Evolutionary conservation across 2,113 vertebrate genomes (phyloP).

Genomic region (Anguilla japonica): DNA sequence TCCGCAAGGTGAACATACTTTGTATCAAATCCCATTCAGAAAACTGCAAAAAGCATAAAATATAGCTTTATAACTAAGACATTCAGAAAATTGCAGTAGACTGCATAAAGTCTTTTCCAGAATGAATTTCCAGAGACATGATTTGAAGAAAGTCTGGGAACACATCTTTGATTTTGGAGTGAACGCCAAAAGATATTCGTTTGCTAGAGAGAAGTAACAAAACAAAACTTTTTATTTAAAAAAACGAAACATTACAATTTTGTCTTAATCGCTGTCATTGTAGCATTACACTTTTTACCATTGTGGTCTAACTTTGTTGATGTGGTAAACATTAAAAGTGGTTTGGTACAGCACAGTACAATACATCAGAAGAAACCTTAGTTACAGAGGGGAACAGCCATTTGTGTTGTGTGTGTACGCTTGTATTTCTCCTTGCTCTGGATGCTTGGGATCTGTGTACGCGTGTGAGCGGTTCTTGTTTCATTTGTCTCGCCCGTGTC

Average conservation of each 20-base stretch:
- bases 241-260: not conserved
- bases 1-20: too few relatives aligned
- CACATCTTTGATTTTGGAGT: too few relatives aligned
- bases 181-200: too few relatives aligned
- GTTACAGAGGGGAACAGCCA: not conserved
- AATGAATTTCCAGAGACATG: too few relatives aligned
- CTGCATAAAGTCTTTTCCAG: too few relatives aligned
- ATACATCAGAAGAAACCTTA: not conserved
- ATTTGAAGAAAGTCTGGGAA: too few relatives aligned
- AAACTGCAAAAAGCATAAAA: too few relatives aligned
- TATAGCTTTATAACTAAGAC: too few relatives aligned
- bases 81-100: too few relatives aligned
- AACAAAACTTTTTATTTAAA: not conserved
- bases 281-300: not conserved
- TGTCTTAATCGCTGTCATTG: not conserved
- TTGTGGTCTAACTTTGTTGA: not conserved
- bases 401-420: not conserved
- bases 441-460: conserved; percentile 8
- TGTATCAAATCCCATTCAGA: too few relatives aligned
- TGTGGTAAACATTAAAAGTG: conserved; percentile 15
- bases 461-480: conserved; percentile 7
- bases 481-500: conserved; percentile 18
- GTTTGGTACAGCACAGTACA: conserved; percentile 37
- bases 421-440: not conserved
- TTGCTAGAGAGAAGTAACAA: too few relatives aligned